These are phyloP conservation scores for Dolichotis patagonum DNA, from an alignment of 2,113 vertebrate genomes.

Conservation along the genomic window DNA sequence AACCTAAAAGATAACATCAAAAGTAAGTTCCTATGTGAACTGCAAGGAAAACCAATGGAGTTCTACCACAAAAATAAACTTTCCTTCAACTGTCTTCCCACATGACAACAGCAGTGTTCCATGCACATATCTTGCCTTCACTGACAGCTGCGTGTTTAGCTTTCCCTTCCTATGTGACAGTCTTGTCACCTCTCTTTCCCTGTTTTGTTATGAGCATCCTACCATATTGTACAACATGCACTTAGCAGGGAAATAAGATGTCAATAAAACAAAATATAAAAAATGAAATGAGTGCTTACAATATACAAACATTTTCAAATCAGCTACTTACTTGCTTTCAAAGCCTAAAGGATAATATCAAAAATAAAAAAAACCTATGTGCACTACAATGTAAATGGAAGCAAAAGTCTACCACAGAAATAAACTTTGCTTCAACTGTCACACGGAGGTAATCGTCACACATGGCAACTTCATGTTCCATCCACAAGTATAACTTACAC, in stretches of 20 bases:
- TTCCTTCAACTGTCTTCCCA: not conserved
- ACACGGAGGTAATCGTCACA: not conserved
- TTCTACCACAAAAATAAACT: not conserved
- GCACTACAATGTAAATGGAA: not conserved
- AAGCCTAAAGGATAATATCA: not conserved
- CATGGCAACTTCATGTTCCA: not conserved
- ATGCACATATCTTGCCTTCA: not conserved
- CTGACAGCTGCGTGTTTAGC: not conserved
- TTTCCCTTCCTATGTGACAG: not conserved
- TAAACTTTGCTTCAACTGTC: not conserved
- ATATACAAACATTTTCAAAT: not conserved
- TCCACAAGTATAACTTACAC: not conserved
- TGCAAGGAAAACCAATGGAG: not conserved
- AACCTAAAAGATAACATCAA: not conserved
- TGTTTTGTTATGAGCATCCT: not conserved
- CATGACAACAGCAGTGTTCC: not conserved
- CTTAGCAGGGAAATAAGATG: not conserved
- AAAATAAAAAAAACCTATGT: not conserved
- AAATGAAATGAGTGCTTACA: not conserved
- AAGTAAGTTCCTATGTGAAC: not conserved
- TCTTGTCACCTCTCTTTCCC: not conserved
- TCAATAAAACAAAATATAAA: not conserved
- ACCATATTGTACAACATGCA: not conserved
- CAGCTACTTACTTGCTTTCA: not conserved
- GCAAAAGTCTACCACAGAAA: not conserved